Conservation (phyloP, 2,797 vertebrate species). For the Xiphophorus birchmanni region DNA sequence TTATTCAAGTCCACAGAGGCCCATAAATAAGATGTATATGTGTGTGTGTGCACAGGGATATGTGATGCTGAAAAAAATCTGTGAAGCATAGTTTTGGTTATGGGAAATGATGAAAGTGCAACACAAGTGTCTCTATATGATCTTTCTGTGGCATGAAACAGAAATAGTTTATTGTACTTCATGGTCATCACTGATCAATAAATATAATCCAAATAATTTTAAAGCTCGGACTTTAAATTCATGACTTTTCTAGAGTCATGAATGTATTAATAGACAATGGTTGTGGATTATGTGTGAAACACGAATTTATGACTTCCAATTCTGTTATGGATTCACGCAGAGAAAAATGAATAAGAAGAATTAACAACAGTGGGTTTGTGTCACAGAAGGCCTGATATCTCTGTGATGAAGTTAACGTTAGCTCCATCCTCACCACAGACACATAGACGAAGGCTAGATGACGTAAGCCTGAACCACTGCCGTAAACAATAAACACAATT, state of each 20-base stretch:
- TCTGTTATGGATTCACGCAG: slow-evolving; percentile 18
- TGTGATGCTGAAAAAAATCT: slow-evolving; percentile 6
- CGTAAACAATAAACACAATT: background rate
- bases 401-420: slow-evolving; percentile 52
- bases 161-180: background rate
- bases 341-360: slow-evolving; percentile 40
- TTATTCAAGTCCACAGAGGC: slow-evolving; percentile 17
- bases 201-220: background rate
- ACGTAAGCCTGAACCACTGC: slow-evolving; percentile 52
- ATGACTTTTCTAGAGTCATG: background rate
- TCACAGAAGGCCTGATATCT: slow-evolving; percentile 54
- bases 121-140: background rate
- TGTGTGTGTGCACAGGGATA: slow-evolving; percentile 35
- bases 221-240: background rate
- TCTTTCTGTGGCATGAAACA: background rate
- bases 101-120: slow-evolving; percentile 13
- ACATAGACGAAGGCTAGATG: slow-evolving; percentile 47
- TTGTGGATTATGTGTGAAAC: background rate
- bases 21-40: slow-evolving; percentile 36
- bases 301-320: background rate
- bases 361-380: slow-evolving; percentile 51
- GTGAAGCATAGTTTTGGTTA: slow-evolving; percentile 22
- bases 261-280: background rate
- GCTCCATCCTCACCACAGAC: slow-evolving; percentile 55
- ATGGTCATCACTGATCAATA: background rate